Evolutionary conservation across 2,888 invertebrate genomes (phyloP).

Genomic region (Clistopyga incitator): DNA sequence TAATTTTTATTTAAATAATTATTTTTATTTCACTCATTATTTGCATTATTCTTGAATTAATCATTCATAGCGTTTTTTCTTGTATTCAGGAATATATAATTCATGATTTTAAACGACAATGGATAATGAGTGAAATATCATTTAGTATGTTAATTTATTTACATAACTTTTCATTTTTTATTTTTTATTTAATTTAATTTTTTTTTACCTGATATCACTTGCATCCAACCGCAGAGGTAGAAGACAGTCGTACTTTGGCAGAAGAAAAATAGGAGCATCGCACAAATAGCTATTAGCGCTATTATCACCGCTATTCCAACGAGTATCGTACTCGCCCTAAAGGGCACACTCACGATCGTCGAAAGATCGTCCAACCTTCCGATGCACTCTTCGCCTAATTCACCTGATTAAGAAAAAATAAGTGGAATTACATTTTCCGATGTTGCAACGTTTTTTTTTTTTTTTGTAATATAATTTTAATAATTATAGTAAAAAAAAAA

Average conservation of each 20-base stretch:
- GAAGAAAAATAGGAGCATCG: slow-evolving; percentile 96
- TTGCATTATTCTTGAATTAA: no score
- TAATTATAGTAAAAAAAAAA: not conserved
- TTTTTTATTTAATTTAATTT: slow-evolving; percentile 16
- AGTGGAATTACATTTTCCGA: not conserved
- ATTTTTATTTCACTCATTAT: no score
- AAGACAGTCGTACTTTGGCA: slow-evolving; percentile 96
- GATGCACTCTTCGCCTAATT: slow-evolving; percentile 92
- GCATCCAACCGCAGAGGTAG: slow-evolving; percentile 97
- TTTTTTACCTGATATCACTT: slow-evolving; percentile 95
- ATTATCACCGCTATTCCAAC: slow-evolving; percentile 94
- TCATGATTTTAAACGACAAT: no score
- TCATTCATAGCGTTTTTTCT: no score
- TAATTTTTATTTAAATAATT: no score
- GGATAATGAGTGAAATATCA: no score
- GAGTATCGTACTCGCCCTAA: slow-evolving; percentile 94
- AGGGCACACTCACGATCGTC: slow-evolving; percentile 93
- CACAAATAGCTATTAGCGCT: slow-evolving; percentile 94
- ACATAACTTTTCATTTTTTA: no score
- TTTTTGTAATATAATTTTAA: not conserved
- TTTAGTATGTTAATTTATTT: no score
- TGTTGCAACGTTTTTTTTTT: not conserved
- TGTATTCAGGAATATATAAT: no score
- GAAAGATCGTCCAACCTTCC: slow-evolving; percentile 94
- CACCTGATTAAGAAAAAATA: slow-evolving; percentile 85